phyloP scores from a whole-genome alignment of 2,888 invertebrate species.

The Argyra leucocephala region DNA sequence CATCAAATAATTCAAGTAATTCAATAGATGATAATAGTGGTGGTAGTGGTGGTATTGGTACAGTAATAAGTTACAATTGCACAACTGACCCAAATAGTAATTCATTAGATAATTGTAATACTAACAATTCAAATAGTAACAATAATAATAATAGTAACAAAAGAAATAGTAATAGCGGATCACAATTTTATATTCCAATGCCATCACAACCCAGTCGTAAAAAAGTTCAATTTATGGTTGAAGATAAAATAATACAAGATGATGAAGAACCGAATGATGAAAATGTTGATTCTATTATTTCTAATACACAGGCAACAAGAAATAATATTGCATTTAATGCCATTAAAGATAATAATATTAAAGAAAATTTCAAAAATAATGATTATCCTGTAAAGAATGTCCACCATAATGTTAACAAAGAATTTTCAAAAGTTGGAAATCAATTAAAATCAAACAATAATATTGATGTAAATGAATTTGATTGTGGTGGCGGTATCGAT shows the following conservation, averaged over 20 bases:
- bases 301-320: not conserved
- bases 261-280: conserved; percentile 25
- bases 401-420: not conserved
- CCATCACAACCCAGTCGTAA: conserved; percentile 49
- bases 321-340: conserved; percentile 5
- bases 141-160: conserved; percentile 18
- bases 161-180: conserved; percentile 33
- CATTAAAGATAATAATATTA: conserved; percentile 8
- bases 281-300: conserved; percentile 24
- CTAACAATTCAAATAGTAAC: too few species aligned
- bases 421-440: not conserved
- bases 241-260: conserved; percentile 45
- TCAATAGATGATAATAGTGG: not conserved
- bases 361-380: not conserved
- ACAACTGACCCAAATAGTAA: not conserved
- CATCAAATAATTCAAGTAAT: not conserved
- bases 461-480: conserved; percentile 17
- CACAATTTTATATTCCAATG: conserved; percentile 57
- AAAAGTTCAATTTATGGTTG: conserved; percentile 63
- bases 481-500: conserved; percentile 14
- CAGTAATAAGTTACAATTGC: not conserved
- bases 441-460: conserved; percentile 16
- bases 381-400: not conserved
- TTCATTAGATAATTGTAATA: conserved; percentile 4
- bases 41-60: not conserved